phyloP scores from a whole-genome alignment of 2,113 vertebrate species.

The Ceyx cyanopectus region DNA sequence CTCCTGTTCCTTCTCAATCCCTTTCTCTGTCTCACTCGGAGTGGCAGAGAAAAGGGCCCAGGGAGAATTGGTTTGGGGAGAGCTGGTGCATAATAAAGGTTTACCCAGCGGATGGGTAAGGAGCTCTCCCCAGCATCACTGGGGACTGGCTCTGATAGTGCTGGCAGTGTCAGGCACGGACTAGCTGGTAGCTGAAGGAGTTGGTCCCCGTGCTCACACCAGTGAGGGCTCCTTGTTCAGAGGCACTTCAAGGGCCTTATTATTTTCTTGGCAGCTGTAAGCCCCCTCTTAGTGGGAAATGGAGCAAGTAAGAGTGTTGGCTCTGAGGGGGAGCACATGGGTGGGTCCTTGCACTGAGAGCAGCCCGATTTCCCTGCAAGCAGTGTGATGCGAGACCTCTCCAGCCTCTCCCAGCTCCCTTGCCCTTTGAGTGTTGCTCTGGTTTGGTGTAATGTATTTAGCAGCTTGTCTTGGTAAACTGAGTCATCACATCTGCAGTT shows the following conservation, averaged over 20 bases:
- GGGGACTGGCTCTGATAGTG: not conserved
- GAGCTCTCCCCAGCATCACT: not conserved
- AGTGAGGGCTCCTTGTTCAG: not conserved
- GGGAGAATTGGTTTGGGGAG: not conserved
- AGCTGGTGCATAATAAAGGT: not conserved
- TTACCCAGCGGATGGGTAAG: not conserved
- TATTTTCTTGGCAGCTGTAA: not conserved
- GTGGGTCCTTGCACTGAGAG: accelerated
- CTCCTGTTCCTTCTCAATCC: not conserved
- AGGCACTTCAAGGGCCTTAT: not conserved
- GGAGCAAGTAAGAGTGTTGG: not conserved
- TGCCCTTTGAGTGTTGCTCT: not conserved
- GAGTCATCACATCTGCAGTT: not conserved
- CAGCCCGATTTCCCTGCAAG: accelerated
- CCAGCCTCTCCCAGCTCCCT: not conserved
- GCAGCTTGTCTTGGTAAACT: not conserved
- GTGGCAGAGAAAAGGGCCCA: not conserved
- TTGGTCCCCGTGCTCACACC: accelerated
- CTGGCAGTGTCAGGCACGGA: not conserved
- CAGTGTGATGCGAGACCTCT: not conserved
- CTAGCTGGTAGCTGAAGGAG: not conserved
- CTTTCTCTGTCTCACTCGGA: not conserved
- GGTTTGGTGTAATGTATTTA: accelerated
- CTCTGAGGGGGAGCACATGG: not conserved
- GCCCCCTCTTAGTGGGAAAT: not conserved